Evolutionary conservation across 1,140 invertebrate species (phyloP).

Genomic region (Belonocnema kinseyi): DNA sequence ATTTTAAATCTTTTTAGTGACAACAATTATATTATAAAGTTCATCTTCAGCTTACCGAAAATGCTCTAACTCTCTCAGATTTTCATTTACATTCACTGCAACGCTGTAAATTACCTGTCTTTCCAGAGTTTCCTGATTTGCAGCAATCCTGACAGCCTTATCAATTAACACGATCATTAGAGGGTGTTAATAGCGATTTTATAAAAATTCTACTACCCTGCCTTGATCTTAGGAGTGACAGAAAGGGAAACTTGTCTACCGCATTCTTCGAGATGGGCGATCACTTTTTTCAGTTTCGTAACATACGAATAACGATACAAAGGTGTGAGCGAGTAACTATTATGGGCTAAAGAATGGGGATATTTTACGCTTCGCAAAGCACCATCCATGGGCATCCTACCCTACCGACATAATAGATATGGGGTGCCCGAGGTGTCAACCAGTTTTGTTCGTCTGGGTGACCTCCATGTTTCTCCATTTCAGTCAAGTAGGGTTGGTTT

Average conservation of each 20-base stretch:
- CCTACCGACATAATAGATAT: slow-evolving; percentile 59
- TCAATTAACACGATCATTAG: too few relatives aligned
- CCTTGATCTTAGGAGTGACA: slow-evolving; percentile 35
- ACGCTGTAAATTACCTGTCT: too few relatives aligned
- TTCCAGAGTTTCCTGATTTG: too few relatives aligned
- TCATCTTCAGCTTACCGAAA: too few relatives aligned
- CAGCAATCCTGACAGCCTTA: too few relatives aligned
- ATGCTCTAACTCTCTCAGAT: too few relatives aligned
- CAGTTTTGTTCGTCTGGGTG: slow-evolving; percentile 63
- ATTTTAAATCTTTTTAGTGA: too few relatives aligned
- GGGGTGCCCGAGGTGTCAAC: slow-evolving; percentile 66
- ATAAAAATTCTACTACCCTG: not conserved
- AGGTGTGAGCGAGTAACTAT: slow-evolving; percentile 64
- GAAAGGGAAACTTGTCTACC: too few relatives aligned
- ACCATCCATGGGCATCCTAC: slow-evolving; percentile 59
- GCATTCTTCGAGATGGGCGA: too few relatives aligned
- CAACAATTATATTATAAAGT: too few relatives aligned
- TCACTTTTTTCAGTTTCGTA: slow-evolving; percentile 48
- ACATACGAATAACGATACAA: slow-evolving; percentile 60
- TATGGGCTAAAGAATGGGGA: slow-evolving; percentile 68
- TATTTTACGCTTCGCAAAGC: slow-evolving; percentile 73
- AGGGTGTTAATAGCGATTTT: too few relatives aligned
- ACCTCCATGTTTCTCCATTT: slow-evolving; percentile 41
- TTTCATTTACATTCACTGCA: too few relatives aligned
- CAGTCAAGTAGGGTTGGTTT: slow-evolving; percentile 30